Evolutionary conservation across 2,113 vertebrate genomes (phyloP).

Genomic region (Syngnathoides biaculeatus): DNA sequence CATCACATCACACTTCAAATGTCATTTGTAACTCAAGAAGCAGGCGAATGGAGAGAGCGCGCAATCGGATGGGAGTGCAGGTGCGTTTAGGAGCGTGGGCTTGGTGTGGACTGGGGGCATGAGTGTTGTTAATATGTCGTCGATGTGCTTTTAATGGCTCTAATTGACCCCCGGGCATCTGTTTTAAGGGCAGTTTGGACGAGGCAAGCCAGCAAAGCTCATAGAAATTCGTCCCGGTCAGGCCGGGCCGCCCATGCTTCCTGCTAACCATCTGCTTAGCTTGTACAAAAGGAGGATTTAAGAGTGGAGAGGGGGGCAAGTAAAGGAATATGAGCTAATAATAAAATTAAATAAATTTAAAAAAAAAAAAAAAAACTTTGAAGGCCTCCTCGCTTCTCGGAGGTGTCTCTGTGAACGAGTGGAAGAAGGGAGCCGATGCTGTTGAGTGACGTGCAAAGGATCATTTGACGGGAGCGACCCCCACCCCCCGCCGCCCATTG

Average conservation of each 20-base stretch:
- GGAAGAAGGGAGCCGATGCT: conserved; percentile 37
- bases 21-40: too few species aligned
- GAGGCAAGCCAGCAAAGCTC: conserved; percentile 94
- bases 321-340: conserved; percentile 68
- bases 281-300: conserved; percentile 97
- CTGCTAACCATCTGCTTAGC: conserved; percentile 98
- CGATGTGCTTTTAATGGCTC: conserved; percentile 96
- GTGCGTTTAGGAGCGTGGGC: background rate
- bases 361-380: conserved; percentile 59
- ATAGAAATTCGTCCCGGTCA: conserved; percentile 99
- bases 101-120: background rate
- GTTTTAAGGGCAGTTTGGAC: conserved; percentile 87
- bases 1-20: too few species aligned
- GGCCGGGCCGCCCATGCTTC: conserved; percentile 89
- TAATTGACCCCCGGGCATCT: conserved; percentile 92
- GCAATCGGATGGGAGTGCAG: too few species aligned
- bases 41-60: too few species aligned
- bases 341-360: too few species aligned
- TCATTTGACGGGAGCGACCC: conserved; percentile 76
- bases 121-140: conserved; percentile 80
- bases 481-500: too few species aligned
- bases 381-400: conserved; percentile 73
- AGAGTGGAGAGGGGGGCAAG: conserved; percentile 58
- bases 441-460: conserved; percentile 32
- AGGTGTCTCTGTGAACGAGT: conserved; percentile 63